Conservation (phyloP, 2,797 vertebrate genomes). For the Apodemus agrarius region DNA sequence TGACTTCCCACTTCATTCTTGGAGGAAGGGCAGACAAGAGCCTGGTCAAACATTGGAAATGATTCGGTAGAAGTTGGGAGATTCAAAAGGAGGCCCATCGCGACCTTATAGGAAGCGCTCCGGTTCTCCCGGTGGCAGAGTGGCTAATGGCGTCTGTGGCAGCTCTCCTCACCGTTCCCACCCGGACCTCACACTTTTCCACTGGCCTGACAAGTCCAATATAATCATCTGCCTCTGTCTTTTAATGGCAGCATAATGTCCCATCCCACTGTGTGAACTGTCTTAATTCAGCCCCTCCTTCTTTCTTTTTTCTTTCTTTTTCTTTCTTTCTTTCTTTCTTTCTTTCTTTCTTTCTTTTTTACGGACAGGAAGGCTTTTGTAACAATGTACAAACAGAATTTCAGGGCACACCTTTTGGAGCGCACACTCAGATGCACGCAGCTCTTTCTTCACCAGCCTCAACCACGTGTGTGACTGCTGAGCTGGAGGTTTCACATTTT, state of each 20-base stretch:
- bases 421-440: background rate
- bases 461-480: conserved; percentile 56
- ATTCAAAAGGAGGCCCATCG: background rate
- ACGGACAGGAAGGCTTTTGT: background rate
- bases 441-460: conserved; percentile 55
- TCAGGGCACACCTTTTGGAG: background rate
- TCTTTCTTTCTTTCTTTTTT: background rate
- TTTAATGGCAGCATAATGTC: background rate
- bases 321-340: background rate
- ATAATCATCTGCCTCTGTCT: background rate
- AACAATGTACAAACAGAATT: conserved; percentile 5
- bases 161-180: background rate
- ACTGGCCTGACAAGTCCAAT: background rate
- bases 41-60: background rate
- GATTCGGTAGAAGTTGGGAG: background rate
- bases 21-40: background rate
- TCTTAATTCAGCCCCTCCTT: background rate
- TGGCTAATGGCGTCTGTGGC: too few relatives aligned
- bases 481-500: conserved; percentile 28
- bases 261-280: background rate
- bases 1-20: background rate
- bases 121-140: background rate
- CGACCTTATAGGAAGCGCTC: background rate
- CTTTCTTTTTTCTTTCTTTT: too few relatives aligned
- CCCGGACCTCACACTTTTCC: background rate